Conservation (phyloP, 2,113 vertebrate species). For the Ifrita kowaldi region DNA sequence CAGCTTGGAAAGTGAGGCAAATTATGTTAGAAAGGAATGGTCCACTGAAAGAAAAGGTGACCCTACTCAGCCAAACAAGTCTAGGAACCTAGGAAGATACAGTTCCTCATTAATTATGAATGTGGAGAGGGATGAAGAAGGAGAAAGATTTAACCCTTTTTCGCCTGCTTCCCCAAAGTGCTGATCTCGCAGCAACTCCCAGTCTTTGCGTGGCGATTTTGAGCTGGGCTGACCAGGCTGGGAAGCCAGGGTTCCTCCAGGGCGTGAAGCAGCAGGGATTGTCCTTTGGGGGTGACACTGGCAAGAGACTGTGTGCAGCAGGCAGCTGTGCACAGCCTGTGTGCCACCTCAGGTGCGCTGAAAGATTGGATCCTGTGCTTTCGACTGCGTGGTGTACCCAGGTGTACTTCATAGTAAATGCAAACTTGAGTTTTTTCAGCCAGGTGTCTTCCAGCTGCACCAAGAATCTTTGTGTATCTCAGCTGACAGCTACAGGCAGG, state of each 20-base stretch:
- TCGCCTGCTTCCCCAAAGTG: background rate
- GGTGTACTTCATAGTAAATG: accelerated
- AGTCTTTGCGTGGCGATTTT: background rate
- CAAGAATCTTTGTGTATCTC: background rate
- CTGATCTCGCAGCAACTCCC: background rate
- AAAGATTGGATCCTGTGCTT: background rate
- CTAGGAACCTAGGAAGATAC: background rate
- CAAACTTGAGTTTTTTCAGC: background rate
- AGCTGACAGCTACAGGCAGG: background rate
- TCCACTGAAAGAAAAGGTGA: background rate
- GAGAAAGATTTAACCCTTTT: background rate
- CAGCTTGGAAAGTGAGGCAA: background rate
- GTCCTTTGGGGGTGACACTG: background rate
- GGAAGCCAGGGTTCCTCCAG: background rate
- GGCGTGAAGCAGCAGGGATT: background rate
- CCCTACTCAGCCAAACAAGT: background rate
- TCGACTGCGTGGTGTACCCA: background rate
- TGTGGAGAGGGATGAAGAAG: background rate
- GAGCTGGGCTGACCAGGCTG: background rate
- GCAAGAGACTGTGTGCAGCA: background rate
- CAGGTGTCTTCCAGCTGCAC: background rate
- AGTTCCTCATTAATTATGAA: background rate
- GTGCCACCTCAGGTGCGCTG: background rate
- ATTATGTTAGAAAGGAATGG: background rate
- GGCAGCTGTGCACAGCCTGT: background rate